Base-by-base conservation (phyloP, 1,140 invertebrate species). In the Paramacrobiotus metropolitanus region DNA sequence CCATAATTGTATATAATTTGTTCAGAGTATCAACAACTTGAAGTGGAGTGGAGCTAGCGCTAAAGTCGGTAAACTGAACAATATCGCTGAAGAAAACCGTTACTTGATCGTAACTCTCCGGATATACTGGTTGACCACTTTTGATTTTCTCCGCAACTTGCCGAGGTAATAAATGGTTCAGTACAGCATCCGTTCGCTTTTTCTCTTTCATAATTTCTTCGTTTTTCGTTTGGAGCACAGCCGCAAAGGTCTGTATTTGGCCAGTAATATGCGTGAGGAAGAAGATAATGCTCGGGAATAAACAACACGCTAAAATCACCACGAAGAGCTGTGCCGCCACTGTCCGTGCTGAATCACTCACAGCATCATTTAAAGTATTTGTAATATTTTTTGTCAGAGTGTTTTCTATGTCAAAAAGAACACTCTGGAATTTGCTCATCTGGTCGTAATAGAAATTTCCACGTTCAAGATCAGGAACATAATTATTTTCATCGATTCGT, bases 141-240 rank as follows among this genome's bases (percentile, higher is more conserved):
- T 55, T 55, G 48, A 55, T 24, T 24, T 55, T 55, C 24, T 55
- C 48, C 15, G 48, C 48, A 21, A 66, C 68, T 74, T 78, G 86
- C 64, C 83, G 81, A 0, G 93, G 93, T 55, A 97, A 72, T 90
- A 97, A 94, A 74, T 90, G 68, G 82, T 86, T 65, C 0, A 96
- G 73, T 28, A 96, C 70, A n/a, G 83, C 81, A 68, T 88, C 86
- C 64, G 91, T 95, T 76, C 94, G 93, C 72, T 90, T 89, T 71
- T 96, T 96, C 73, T 96, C 92, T 70, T 95, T 88, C 62, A 86
- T 82, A 45, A 96, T 24, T 55, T 55, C 48, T 24, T 55, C 48
- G 24, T 55, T 55, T 24, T 55, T 55, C 4, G 48, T 24, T 28
- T 55, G 48, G 4, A 55, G 28, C 15, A 55, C 24, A 4, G 48